A percentile compares a stretch with the other conserved stretches of the same genome.
Evolutionary conservation across 1,140 invertebrate species (phyloP).

Genomic region (Odontomachus brunneus): DNA sequence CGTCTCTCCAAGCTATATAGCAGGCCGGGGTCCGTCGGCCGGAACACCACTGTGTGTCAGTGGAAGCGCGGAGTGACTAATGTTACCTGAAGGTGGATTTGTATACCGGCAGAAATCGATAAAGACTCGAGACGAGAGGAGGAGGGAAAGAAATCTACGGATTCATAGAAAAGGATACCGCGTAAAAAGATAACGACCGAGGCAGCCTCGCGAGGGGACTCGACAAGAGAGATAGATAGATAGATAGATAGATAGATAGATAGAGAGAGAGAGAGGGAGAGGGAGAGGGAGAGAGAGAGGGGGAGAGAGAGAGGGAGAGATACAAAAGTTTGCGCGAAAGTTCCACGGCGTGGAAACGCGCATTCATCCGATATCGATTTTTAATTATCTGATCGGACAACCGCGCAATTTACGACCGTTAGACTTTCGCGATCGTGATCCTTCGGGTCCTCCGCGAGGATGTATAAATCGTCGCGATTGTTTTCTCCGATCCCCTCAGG

Average conservation of each 20-base stretch:
- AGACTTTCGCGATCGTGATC: not conserved
- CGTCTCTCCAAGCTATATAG: conserved; percentile 59
- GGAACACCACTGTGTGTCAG: conserved; percentile 68
- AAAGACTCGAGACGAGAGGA: conserved; percentile 55
- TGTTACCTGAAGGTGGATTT: conserved; percentile 79
- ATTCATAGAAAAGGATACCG: conserved; percentile 42
- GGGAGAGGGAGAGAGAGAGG: no score
- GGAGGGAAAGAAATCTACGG: conserved; percentile 44
- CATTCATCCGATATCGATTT: not conserved
- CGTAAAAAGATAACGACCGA: conserved; percentile 38
- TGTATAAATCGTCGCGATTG: not conserved
- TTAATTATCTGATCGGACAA: not conserved
- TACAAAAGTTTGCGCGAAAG: no score
- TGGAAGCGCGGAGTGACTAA: conserved; percentile 78
- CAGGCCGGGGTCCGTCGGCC: conserved; percentile 56
- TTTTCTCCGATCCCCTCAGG: not conserved
- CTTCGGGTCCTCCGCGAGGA: not conserved
- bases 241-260: no score
- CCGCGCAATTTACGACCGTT: not conserved
- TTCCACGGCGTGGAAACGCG: no score
- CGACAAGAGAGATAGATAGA: not conserved
- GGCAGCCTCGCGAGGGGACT: not conserved
- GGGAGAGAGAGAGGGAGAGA: no score
- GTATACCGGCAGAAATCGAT: conserved; percentile 81
- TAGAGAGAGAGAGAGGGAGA: no score